Percentiles rank a stretch among this genome's conserved stretches.
Evolutionary conservation across 2,797 vertebrate species (phyloP).

Genomic region (Malurus splendens): DNA sequence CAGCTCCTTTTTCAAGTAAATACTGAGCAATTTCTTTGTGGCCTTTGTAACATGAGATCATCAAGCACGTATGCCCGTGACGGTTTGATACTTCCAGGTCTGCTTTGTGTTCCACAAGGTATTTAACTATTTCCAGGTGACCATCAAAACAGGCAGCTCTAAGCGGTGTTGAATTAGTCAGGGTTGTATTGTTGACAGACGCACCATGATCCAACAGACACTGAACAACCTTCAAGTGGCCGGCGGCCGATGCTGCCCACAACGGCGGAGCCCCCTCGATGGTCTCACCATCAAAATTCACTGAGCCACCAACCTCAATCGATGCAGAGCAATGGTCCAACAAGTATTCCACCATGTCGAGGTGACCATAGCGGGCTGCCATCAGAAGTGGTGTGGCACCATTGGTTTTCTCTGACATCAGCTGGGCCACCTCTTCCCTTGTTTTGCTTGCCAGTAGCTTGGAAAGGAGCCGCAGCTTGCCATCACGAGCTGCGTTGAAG

Average conservation of each 20-base stretch:
- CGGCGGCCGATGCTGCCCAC: slow-evolving; percentile 94
- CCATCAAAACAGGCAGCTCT: slow-evolving; percentile 97
- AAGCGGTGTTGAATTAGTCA: slow-evolving; percentile 94
- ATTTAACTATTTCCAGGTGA: slow-evolving; percentile 94
- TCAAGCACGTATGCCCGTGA: slow-evolving; percentile 95
- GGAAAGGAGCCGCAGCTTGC: slow-evolving; percentile 92
- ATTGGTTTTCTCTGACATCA: slow-evolving; percentile 93
- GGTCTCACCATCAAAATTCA: slow-evolving; percentile 96
- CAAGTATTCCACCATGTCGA: slow-evolving; percentile 94
- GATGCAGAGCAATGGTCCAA: slow-evolving; percentile 91
- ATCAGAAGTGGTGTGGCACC: slow-evolving; percentile 93
- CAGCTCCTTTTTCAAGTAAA: slow-evolving; percentile 93
- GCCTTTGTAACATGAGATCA: slow-evolving; percentile 99
- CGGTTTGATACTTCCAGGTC: slow-evolving; percentile 97
- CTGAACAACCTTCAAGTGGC: slow-evolving; percentile 94
- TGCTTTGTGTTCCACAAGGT: slow-evolving; percentile 94
- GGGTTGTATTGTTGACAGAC: slow-evolving; percentile 94
- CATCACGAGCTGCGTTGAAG: slow-evolving; percentile 95
- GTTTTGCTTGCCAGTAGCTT: slow-evolving; percentile 95
- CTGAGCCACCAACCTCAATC: slow-evolving; percentile 91
- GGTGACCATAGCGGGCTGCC: slow-evolving; percentile 92
- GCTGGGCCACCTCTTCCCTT: slow-evolving; percentile 84
- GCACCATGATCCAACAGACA: slow-evolving; percentile 91
- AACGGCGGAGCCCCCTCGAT: slow-evolving; percentile 95
- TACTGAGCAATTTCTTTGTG: slow-evolving; percentile 97